Conservation (phyloP, 2,888 invertebrate species). For the Bruchidius siliquastri region DNA sequence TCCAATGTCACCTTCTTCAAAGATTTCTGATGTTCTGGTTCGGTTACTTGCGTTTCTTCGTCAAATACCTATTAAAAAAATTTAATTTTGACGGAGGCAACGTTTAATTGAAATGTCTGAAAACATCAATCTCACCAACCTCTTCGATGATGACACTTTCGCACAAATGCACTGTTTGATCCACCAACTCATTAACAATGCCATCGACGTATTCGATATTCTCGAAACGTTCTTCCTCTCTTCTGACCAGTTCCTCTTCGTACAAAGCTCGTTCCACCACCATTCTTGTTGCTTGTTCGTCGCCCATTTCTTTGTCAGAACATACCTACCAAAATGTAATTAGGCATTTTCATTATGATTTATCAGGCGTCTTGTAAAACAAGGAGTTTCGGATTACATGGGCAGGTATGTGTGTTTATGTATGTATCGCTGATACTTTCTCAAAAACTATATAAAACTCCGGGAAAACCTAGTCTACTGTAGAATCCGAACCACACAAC, state of each 20-base stretch:
- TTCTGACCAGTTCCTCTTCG: constrained; percentile 19
- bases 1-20: not conserved
- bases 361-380: no score
- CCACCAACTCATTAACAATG: constrained; percentile 28
- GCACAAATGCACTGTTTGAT: constrained; percentile 27
- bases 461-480: no score
- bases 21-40: not conserved
- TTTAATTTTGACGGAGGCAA: no score
- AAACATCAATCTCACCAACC: not conserved
- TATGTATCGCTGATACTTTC: no score
- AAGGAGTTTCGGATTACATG: no score
- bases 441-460: no score
- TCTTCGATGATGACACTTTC: constrained; percentile 36
- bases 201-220: constrained; percentile 24
- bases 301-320: constrained; percentile 48
- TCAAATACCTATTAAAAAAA: constrained; percentile 4
- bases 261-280: constrained; percentile 19
- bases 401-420: no score
- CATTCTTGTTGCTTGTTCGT: constrained; percentile 42
- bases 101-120: no score
- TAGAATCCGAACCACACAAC: no score
- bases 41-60: not conserved
- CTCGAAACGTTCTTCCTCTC: constrained; percentile 13
- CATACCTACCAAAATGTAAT: constrained; percentile 47
- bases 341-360: no score